Conservation (phyloP, 1,140 invertebrate genomes). For the Solenopsis fugax region DNA sequence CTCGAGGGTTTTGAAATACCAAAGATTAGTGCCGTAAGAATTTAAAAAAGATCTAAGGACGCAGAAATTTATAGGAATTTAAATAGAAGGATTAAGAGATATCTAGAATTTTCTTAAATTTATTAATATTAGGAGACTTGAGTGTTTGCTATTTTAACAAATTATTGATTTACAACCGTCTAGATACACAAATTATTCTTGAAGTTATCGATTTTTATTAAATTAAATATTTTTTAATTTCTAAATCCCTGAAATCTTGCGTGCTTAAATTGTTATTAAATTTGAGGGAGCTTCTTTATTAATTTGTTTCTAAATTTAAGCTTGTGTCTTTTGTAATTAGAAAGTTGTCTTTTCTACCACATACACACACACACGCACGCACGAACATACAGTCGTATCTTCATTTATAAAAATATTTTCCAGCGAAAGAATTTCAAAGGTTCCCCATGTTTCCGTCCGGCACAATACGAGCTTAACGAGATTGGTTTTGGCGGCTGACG, state of each 20-base stretch:
- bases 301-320: neutral
- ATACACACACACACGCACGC: no score
- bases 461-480: slow-evolving; percentile 60
- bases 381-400: neutral
- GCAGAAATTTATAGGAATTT: slow-evolving; percentile 18
- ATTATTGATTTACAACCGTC: neutral
- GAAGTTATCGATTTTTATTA: neutral
- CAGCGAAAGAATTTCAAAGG: slow-evolving; percentile 20
- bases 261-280: neutral
- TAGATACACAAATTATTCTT: neutral
- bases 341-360: neutral
- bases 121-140: neutral
- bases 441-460: slow-evolving; percentile 14
- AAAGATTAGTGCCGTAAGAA: neutral
- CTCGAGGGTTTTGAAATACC: slow-evolving; percentile 26
- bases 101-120: neutral
- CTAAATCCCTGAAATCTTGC: neutral
- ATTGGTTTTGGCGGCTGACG: slow-evolving; percentile 60
- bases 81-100: neutral
- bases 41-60: slow-evolving; percentile 2
- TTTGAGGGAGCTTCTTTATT: neutral
- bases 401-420: slow-evolving; percentile 55
- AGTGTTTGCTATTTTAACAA: neutral
- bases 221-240: neutral
- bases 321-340: neutral